Evolutionary conservation across 2,888 invertebrate species (phyloP), one percentile per base, ranked within the genome.

Genomic region (Opisthograptis luteolata): DNA sequence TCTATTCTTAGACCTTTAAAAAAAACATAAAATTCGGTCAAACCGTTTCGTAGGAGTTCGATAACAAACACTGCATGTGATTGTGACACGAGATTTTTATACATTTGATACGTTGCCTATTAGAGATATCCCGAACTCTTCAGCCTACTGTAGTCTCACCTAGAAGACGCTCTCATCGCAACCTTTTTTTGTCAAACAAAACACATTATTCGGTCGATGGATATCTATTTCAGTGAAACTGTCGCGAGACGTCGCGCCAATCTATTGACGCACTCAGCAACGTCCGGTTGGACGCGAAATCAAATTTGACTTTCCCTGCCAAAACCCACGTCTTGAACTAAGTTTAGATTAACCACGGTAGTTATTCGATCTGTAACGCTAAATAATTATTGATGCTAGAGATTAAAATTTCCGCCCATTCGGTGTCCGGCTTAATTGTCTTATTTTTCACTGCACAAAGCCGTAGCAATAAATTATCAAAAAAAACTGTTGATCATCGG

Each of bases 281-380:
- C 45, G 44, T 55, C 55, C 47, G 58, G 60, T 67, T 66, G 62
- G 58, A 68, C 61, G 64, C 62, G 44, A 65, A 69, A 73, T 58
- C 57, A 55, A 70, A 73, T 68, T 67, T 63, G 47, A 67, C 68
- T 70, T 73, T 73, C 67, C 60, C 66, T 64, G 60, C 68, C 70
- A 72, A 78, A 80, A 73, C 61, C 65, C 58, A 53, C 55, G 61
- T 48, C 17, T 73, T 70, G 67, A 69, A 74, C 74, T 68, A 64
- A 75, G 66, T 74, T 75, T 73, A 76, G 70, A 74, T 69, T 66
- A 63, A 68, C 62, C 60, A 66, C 55, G 49, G 37, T 56, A 49
- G 46, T 40, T 25, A 37, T 32, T 32, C 10, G 17, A 39, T 32
- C 3, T 9, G 36, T 12, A 1, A n/a, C 14, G 19, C 22, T 28